Evolutionary conservation across 2,888 invertebrate species (phyloP), one percentile per base, ranked within the genome.

Genomic region (Drosophila acutilabella): DNA sequence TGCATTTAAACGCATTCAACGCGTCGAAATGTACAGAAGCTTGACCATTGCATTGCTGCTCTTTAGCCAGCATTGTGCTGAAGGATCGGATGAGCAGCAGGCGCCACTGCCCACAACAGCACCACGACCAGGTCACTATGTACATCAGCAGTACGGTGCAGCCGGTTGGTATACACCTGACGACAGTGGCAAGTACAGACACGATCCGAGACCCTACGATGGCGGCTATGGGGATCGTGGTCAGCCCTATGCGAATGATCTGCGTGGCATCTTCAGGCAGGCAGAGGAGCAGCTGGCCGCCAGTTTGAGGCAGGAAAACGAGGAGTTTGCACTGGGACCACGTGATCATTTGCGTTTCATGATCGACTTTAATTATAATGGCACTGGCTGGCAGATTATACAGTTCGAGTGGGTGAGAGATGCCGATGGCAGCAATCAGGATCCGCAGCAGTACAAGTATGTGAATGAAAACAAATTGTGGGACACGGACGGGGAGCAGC

Each of bases 131-230:
- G 91, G 91, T 0, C 87, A 78, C 26, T 92, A 92, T 61, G 62
- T 80, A 6, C 91, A 89, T 0, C 80, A 89, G 36, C 41, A 87
- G 23, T 81, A 89, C 48, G 92, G 91, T 0, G 87, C 71, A 16
- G 93, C 68, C n/a, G 94, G 94, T 1, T 93, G 93, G 86, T 95
- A 94, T 74, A 72, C 92, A 18, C 94, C 93, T 0, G 93, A 94
- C 1, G 92, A 94, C 44, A 93, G 94, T 70, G 94, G 94, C 10
- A 93, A 91, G 78, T 94, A 94, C 79, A 92, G 91, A 0, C 94
- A 94, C 52, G 92, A 93, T 40, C 93, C 93, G 42, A 81, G 90
- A 45, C 93, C 93, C n/a, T 93, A 93, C n/a, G 92, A 93, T 50
- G 94, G 93, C 13, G 92, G 93, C 64, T 94, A 94, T 74, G 91